Base-by-base conservation (phyloP, 1,140 invertebrate species). In the Stegodyphus dumicola region DNA sequence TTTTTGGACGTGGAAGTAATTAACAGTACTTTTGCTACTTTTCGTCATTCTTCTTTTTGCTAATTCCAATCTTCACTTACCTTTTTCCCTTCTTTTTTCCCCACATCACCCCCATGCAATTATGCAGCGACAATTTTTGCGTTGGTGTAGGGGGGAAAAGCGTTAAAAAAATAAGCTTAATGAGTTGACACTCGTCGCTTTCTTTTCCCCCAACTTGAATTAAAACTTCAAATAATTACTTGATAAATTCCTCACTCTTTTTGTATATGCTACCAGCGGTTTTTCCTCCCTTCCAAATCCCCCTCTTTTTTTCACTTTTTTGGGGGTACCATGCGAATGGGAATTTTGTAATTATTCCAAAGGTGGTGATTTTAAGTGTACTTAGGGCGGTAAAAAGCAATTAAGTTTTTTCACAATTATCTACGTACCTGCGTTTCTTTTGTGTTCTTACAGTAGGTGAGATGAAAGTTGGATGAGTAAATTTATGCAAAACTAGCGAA, bases 191-290 rank as follows among this genome's bases (percentile, higher is more conserved):
- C 76, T 77, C 52, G 51, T 54, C 48, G 18, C 49, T 17, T 33
- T 71, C 51, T 74, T 73, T 66, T 69, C 53, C 70, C 65, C 70
- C 84, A 73, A 77, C 75, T 85, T 85, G 75, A 85, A 84, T 84
- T 84, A 85, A 85, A 85, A 85, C 84, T 85, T 85, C 84, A 85
- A 85, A 85, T 85, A 85, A 85, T 85, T 85, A 85, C 67, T 78
- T 85, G 76, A 85, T 77, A 78, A 85, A 69, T 85, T 85, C 76
- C 49, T 64, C 69, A 17, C 71, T 85, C 67, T 77, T 85, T 77
- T 77, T 85, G 71, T 54, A 10, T 81, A 56, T 81, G 53, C 70
- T 53, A 54, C n/a, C 64, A 60, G 54, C 52, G 66, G 69, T 71
- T 80, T 77, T 33, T 71, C 51, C n/a, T 17, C 49, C 33, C 69